Percentiles rank a stretch among this genome's conserved stretches.
phyloP scores from a whole-genome alignment of 2,113 vertebrate genomes.

The Prietella phreatophila region DNA sequence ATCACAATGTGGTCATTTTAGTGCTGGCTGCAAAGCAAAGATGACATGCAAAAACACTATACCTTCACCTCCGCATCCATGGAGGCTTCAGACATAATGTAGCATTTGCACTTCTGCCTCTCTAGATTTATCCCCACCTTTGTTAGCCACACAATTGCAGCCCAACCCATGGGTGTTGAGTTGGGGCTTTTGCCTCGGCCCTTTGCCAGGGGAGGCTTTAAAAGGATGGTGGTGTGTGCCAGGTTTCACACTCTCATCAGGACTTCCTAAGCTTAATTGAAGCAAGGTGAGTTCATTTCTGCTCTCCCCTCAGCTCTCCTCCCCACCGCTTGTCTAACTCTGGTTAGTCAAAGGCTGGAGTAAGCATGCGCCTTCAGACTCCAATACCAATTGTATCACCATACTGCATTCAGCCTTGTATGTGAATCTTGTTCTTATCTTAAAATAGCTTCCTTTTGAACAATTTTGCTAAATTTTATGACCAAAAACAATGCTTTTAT shows the following conservation, averaged over 20 bases:
- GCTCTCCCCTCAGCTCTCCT: conserved; percentile 37
- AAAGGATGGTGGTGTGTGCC: conserved; percentile 70
- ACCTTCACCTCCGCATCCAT: neutral
- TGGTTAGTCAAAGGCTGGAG: neutral
- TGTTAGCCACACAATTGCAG: conserved; percentile 64
- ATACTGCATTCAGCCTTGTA: neutral
- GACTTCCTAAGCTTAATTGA: conserved; percentile 67
- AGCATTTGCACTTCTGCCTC: conserved; percentile 74
- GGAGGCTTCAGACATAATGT: conserved; percentile 62
- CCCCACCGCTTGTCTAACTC: conserved; percentile 1
- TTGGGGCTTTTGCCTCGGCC: conserved; percentile 70
- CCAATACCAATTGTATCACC: neutral
- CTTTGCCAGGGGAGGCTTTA: conserved; percentile 78
- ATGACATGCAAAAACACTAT: neutral
- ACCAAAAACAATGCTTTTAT: neutral
- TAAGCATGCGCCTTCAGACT: neutral
- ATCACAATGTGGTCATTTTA: neutral
- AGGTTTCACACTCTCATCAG: conserved; percentile 71
- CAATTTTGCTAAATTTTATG: neutral
- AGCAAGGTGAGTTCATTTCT: conserved; percentile 72
- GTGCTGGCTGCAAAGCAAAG: neutral
- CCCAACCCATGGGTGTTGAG: conserved; percentile 65
- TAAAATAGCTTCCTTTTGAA: conserved; percentile 17
- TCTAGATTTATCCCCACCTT: conserved; percentile 71
- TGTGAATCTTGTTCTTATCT: neutral